Base-by-base conservation (phyloP, 1,140 invertebrate genomes). In the Calephelis virginiensis region DNA sequence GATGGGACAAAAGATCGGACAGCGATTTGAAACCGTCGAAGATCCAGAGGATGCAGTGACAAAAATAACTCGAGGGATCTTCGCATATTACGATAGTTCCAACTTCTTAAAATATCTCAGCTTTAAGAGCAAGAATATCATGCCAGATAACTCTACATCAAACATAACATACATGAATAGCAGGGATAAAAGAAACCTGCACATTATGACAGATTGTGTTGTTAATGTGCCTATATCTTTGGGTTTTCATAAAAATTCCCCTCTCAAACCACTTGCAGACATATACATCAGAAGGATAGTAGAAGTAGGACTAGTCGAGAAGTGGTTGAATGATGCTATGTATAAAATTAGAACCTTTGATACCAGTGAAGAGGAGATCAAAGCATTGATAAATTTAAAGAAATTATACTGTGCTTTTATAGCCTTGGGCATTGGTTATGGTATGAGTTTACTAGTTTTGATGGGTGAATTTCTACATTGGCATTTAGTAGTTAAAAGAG, bases 31-130 rank as follows among this genome's bases (percentile, higher is more conserved):
- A 82, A 78, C 93, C 6, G 89, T 93, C 1, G 85, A 92, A 43
- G 83, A 94, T 64, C 93, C 92, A 11, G 84, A 94, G 0, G 86
- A 93, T 67, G 93, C 94, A 10, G 92, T 95, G 0, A 86, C 92
- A 43, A 91, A 89, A 76, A 94, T 97, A 3, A 93, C 94, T 0
- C 90, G 92, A 74, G 96, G 96, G 47, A 82, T 90, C 12, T 95
- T 95, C 71, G 95, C 95, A 8, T 96, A 96, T 72, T 97, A 96
- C 75, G 96, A 97, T 76, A 97, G 96, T 81, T 91, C 93, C n/a
- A 93, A 95, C 80, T 95, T 93, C 74, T 80, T 97, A 11, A 93
- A 94, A 67, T 92, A 95, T 73, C 81, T 94, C 1, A 92, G 93
- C 45, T 93, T 94, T 0, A 92, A 91, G 64, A 84, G 92, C 10